phyloP scores from a whole-genome alignment of 1,140 invertebrate genomes.

The Aphis craccivora region DNA sequence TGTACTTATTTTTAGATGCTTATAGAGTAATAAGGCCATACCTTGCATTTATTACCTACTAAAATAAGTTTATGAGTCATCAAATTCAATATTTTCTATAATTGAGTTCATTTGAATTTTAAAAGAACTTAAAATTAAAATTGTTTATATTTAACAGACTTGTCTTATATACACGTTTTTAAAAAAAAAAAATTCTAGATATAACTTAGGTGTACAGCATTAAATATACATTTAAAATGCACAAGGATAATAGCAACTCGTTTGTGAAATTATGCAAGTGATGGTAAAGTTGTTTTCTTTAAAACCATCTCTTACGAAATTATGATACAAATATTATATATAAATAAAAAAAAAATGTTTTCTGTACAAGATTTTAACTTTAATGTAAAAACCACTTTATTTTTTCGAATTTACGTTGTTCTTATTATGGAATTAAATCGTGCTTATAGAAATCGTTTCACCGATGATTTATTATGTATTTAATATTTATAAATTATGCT shows the following conservation, averaged over 20 bases:
- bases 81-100: background rate
- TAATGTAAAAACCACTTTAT: background rate
- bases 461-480: background rate
- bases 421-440: background rate
- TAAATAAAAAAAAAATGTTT: background rate
- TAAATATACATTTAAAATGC: background rate
- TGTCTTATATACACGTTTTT: background rate
- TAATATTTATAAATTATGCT: background rate
- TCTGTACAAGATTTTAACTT: background rate
- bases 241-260: conserved; percentile 19
- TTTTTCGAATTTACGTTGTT: background rate
- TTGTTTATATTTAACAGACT: background rate
- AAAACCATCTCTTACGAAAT: conserved; percentile 11
- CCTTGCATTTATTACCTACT: background rate
- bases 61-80: background rate
- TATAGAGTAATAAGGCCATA: background rate
- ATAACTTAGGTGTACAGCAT: background rate
- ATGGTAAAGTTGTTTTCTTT: background rate
- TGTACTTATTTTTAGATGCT: background rate
- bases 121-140: background rate
- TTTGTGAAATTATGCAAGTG: conserved; percentile 30
- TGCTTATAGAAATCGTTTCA: background rate
- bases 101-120: background rate
- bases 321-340: background rate
- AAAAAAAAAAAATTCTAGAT: background rate